Base-by-base conservation (phyloP, 2,113 vertebrate genomes). In the Dunckerocampus dactyliophorus region DNA sequence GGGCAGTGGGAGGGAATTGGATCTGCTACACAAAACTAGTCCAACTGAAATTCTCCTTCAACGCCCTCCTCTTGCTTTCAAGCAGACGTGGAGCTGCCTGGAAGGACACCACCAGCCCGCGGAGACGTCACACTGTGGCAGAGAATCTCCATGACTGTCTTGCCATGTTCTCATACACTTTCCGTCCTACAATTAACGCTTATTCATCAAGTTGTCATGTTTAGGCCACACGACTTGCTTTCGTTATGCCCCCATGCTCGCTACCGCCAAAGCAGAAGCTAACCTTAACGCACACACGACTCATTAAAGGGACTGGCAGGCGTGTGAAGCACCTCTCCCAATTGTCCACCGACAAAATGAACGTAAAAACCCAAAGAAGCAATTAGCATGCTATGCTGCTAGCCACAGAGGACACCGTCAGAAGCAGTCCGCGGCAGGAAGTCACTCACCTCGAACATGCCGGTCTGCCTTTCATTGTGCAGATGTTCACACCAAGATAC, bases 1-100 rank as follows among this genome's bases (percentile, higher is more conserved):
- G 53, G 24, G 52, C 47, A 39, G 50, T 9, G 74, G 72, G 63
- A 58, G 79, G 78, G 67, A 77, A 75, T 60, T 82, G 71, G 56
- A 79, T 74, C 78, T 67, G 61, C 21, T 65, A 21, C 52, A 59
- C 68, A 64, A n/a, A 66, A 65, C 50, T 60, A 46, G 50, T 73
- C 63, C 81, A 77, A 62, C 69, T 74, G 59, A 77, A 65, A 69
- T 48, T 67, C 59, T 62, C 45, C 60, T 48, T 56, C 12, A 73
- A 64, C 66, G 67, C 68, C 60, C 74, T 63, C 65, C 74, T 60
- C 43, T 48, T 12, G 52, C 19, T 34, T 16, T 17, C 17, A 65
- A 60, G 63, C 52, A 72, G 79, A 86, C 85, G 80, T 83, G 82
- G 73, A 69, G 52, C 45, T 65, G 66, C 62, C 76, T 68, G 82